Evolutionary conservation across 2,113 vertebrate genomes (phyloP).

Genomic region (Pseudolaguvia tuberculata): DNA sequence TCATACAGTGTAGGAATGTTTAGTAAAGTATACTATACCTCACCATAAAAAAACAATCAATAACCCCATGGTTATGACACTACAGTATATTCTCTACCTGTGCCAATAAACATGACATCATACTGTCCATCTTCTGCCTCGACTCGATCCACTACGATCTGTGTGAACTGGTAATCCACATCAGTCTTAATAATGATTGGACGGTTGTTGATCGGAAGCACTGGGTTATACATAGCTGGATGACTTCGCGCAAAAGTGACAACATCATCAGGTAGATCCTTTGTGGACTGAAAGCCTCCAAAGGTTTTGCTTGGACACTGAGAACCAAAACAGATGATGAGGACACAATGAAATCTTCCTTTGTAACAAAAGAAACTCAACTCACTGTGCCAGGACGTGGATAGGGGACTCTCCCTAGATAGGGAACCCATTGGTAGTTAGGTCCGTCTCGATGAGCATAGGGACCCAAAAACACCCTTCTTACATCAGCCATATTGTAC

Average conservation of each 20-base stretch:
- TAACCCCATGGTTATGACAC: neutral
- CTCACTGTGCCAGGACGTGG: conserved; percentile 96
- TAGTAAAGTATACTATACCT: too few relatives aligned
- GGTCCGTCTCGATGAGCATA: conserved; percentile 94
- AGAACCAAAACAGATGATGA: neutral
- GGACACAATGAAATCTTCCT: neutral
- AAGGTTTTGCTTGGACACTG: conserved; percentile 98
- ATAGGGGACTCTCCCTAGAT: conserved; percentile 90
- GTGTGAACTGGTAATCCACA: conserved; percentile 94
- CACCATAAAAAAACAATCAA: too few relatives aligned
- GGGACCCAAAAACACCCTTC: conserved; percentile 91
- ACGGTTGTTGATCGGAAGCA: conserved; percentile 87
- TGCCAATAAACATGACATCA: conserved; percentile 98
- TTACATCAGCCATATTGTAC: conserved; percentile 93
- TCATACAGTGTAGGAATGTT: too few relatives aligned
- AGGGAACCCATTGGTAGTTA: conserved; percentile 96
- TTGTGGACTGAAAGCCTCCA: conserved; percentile 95
- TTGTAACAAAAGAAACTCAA: neutral
- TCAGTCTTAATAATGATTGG: conserved; percentile 96
- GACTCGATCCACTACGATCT: conserved; percentile 93
- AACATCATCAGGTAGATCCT: conserved; percentile 95
- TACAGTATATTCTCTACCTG: conserved; percentile 65
- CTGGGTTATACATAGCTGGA: conserved; percentile 93
- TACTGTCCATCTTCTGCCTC: conserved; percentile 97
- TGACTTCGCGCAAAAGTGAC: conserved; percentile 95